Conservation (phyloP, 2,888 invertebrate genomes). For the Noctua janthe region DNA sequence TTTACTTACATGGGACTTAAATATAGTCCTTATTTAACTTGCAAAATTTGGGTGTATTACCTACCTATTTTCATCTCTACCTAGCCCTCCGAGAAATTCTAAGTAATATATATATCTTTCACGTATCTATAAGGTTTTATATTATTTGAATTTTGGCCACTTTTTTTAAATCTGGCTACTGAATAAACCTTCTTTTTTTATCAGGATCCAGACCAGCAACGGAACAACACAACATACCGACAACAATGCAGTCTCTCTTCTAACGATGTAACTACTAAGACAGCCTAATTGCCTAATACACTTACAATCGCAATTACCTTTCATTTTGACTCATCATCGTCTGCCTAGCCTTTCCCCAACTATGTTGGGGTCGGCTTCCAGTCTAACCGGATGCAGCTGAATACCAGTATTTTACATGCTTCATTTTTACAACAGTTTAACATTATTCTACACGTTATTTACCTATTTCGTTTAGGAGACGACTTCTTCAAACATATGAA, state of each 20-base stretch:
- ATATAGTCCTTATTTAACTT: no score
- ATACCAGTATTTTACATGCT: background rate
- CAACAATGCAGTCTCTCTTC: background rate
- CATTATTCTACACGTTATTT: background rate
- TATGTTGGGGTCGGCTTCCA: no score
- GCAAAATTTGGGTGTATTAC: no score
- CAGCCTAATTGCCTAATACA: no score
- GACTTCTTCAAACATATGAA: background rate
- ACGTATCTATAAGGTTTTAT: no score
- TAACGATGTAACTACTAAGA: background rate
- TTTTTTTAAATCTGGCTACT: background rate
- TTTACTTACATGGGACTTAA: background rate
- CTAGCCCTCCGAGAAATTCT: background rate
- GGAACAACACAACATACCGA: background rate
- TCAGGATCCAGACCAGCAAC: background rate
- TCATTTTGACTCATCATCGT: background rate
- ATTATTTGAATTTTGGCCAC: background rate
- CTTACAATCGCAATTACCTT: background rate
- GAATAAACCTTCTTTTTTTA: background rate
- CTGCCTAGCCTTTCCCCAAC: no score
- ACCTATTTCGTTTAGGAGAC: background rate
- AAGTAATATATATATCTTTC: no score
- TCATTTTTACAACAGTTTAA: background rate
- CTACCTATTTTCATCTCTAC: no score
- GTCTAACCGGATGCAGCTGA: background rate